Evolutionary conservation across 1,140 invertebrate species (phyloP).

Genomic region (Venturia canescens): DNA sequence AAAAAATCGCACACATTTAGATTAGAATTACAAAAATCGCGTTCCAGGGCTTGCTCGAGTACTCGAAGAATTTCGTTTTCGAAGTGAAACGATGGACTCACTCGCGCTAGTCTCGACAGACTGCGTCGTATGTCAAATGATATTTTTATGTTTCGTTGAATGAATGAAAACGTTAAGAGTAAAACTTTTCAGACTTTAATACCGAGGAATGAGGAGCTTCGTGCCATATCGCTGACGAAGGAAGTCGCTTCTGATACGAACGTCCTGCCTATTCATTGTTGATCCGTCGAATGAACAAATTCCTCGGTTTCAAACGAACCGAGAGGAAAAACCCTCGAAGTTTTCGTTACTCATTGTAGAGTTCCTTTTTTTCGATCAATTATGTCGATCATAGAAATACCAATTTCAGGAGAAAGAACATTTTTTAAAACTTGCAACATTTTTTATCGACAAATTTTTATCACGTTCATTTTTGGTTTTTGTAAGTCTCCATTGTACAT

Average conservation of each 20-base stretch:
- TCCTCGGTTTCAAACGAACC: neutral
- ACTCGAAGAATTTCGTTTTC: neutral
- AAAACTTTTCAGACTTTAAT: conserved; percentile 5
- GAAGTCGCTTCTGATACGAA: conserved; percentile 74
- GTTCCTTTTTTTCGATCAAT: too few species aligned
- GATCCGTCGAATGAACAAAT: conserved; percentile 35
- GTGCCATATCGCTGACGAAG: conserved; percentile 69
- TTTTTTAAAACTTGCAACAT: too few species aligned
- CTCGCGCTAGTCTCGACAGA: neutral
- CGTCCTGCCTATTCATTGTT: conserved; percentile 74
- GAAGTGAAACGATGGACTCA: neutral
- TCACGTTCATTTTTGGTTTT: too few species aligned
- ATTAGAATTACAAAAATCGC: neutral
- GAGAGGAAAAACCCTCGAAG: neutral
- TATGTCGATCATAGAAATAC: too few species aligned
- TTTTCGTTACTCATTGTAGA: neutral
- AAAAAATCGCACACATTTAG: neutral
- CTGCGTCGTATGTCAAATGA: neutral
- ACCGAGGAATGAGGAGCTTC: conserved; percentile 7
- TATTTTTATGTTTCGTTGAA: neutral
- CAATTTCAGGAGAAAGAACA: too few species aligned
- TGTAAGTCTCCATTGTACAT: too few species aligned
- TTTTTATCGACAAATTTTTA: too few species aligned
- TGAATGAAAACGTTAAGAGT: neutral
- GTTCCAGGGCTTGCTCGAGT: neutral